Conservation (phyloP, 2,797 vertebrate genomes). For the Phataginus tricuspis region DNA sequence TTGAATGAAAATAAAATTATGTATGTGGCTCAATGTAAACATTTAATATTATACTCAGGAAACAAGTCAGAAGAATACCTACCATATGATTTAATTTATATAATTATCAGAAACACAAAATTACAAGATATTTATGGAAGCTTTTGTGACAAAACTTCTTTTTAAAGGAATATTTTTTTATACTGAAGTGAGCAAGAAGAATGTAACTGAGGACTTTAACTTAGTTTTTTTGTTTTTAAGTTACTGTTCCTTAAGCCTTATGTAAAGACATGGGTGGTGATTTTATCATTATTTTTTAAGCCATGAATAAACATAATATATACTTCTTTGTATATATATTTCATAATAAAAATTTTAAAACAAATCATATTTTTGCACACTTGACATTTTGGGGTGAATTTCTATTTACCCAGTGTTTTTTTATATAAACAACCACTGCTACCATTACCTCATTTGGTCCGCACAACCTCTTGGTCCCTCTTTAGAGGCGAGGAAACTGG, state of each 20-base stretch:
- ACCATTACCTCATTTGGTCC: not conserved
- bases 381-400: not conserved
- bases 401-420: not conserved
- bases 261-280: not conserved
- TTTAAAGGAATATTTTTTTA: not conserved
- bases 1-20: not conserved
- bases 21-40: not conserved
- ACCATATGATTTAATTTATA: not conserved
- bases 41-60: not conserved
- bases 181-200: not conserved
- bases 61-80: not conserved
- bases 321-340: not conserved
- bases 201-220: not conserved
- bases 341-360: not conserved
- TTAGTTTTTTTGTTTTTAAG: not conserved
- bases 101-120: not conserved
- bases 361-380: not conserved
- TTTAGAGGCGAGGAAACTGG: not conserved
- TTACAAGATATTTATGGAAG: not conserved
- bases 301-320: not conserved
- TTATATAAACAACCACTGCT: not conserved
- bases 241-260: not conserved
- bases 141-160: not conserved
- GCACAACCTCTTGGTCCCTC: not conserved
- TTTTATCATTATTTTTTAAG: slow-evolving; percentile 2